A percentile compares a stretch with the other conserved stretches of the same genome.
Conservation (phyloP, 2,113 vertebrate species). For the Channa maculata region DNA sequence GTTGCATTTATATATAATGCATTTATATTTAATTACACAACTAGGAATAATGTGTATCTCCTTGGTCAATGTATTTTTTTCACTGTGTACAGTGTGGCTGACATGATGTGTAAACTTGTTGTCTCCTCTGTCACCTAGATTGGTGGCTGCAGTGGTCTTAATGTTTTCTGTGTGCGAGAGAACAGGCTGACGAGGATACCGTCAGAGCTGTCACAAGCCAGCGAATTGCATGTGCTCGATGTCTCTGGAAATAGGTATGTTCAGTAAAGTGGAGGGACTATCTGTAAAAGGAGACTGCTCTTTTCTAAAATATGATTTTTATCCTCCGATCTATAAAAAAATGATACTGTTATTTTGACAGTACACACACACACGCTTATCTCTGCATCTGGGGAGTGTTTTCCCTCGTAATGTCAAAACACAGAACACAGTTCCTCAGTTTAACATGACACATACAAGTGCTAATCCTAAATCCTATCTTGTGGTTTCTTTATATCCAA, state of each 20-base stretch:
- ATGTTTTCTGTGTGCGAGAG: slow-evolving; percentile 94
- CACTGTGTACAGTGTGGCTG: background rate
- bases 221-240: slow-evolving; percentile 95
- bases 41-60: too few species aligned
- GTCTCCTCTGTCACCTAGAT: slow-evolving; percentile 80
- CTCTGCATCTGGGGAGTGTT: slow-evolving; percentile 37
- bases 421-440: background rate
- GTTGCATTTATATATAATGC: too few species aligned
- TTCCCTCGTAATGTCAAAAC: slow-evolving; percentile 15
- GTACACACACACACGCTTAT: slow-evolving; percentile 19
- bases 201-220: slow-evolving; percentile 92
- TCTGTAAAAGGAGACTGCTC: too few species aligned
- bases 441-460: background rate
- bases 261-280: background rate
- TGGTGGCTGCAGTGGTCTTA: slow-evolving; percentile 94
- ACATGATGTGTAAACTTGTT: slow-evolving; percentile 22
- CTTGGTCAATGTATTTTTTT: too few species aligned
- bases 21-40: too few species aligned
- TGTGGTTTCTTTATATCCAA: background rate
- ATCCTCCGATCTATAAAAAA: background rate
- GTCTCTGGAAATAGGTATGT: slow-evolving; percentile 95
- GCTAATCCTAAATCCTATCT: slow-evolving; percentile 2
- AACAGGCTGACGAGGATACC: slow-evolving; percentile 92
- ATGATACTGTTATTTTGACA: background rate
- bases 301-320: background rate